A percentile compares a stretch with the other conserved stretches of the same genome.
phyloP scores from a whole-genome alignment of 2,888 invertebrate species.

The Cephus spinipes region DNA sequence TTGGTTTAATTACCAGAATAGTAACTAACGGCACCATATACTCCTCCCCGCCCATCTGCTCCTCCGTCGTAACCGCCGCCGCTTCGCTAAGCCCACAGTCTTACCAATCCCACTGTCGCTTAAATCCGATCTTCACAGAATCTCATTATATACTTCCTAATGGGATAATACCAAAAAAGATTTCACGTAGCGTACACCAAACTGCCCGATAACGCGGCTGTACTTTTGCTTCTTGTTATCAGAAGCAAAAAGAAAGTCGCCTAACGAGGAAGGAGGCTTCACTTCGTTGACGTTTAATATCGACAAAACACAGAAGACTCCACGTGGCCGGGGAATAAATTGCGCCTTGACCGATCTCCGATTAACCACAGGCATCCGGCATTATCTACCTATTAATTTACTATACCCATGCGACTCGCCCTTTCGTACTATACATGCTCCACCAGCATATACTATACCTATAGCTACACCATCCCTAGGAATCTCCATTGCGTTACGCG shows the following conservation, averaged over 20 bases:
- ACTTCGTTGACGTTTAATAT: background rate
- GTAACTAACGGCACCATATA: conserved; percentile 41
- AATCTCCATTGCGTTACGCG: background rate
- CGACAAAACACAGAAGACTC: background rate
- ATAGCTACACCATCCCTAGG: background rate
- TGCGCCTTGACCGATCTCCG: background rate
- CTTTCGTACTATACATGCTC: background rate
- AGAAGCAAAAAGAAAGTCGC: background rate
- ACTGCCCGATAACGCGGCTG: background rate
- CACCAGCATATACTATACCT: background rate
- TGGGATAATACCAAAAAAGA: conserved; percentile 3
- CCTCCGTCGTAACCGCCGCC: conserved; percentile 9
- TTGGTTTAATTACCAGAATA: conserved; percentile 50
- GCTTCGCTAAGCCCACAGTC: conserved; percentile 20
- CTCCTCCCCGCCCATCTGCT: conserved; percentile 17
- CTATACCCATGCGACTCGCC: background rate
- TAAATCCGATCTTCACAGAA: conserved; percentile 17
- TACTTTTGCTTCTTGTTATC: background rate
- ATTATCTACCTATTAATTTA: background rate
- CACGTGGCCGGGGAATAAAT: background rate
- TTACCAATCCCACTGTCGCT: conserved; percentile 7
- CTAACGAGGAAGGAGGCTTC: background rate
- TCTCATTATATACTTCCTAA: conserved; percentile 1
- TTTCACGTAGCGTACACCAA: background rate
- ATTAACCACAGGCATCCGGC: background rate